Evolutionary conservation across 2,113 vertebrate genomes (phyloP).

Genomic region (Psittacula cyanocephala): DNA sequence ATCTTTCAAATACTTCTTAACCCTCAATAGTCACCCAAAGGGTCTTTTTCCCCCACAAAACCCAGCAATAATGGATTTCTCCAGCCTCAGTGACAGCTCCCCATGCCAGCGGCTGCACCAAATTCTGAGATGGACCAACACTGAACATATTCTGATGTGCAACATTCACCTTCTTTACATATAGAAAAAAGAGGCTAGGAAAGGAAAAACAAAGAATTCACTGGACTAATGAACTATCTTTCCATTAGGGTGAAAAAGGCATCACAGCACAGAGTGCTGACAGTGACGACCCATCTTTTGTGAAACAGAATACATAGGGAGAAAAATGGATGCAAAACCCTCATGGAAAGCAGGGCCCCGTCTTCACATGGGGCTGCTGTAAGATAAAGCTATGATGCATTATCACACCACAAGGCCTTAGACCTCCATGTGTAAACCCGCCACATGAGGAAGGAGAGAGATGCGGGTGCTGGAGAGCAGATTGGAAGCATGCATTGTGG

Average conservation of each 20-base stretch:
- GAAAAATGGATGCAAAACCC: neutral
- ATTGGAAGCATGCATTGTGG: accelerated
- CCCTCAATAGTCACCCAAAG: neutral
- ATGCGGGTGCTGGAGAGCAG: neutral
- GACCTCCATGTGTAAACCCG: accelerated
- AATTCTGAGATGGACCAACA: neutral
- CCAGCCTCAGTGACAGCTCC: neutral
- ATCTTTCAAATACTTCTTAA: neutral
- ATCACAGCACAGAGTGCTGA: neutral
- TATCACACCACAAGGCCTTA: neutral
- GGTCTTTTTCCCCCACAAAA: neutral
- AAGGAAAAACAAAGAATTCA: neutral
- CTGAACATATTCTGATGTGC: neutral
- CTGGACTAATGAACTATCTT: neutral
- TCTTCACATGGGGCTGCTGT: neutral
- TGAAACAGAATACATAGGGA: neutral
- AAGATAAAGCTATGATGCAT: neutral
- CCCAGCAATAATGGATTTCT: neutral
- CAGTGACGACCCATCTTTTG: neutral
- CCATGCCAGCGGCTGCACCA: neutral
- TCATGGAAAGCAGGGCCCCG: neutral
- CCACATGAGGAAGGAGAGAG: neutral
- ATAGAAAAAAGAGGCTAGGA: neutral
- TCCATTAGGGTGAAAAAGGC: neutral
- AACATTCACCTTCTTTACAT: neutral